These are phyloP conservation scores for Phymanthus crucifer DNA, from an alignment of 92 coral and sea anemone species.

Conservation along the genomic window DNA sequence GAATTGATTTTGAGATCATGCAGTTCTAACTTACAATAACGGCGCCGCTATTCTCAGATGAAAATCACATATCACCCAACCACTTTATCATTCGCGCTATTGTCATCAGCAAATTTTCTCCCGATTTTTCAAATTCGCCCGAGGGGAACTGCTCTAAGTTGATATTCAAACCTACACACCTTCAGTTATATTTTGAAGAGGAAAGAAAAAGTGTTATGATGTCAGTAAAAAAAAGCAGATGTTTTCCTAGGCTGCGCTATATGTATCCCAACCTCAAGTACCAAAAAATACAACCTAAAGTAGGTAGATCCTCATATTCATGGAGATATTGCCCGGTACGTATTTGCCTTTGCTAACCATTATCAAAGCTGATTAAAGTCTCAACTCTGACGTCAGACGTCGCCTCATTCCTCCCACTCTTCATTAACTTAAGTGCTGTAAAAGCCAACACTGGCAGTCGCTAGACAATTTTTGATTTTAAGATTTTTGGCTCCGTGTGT, in stretches of 20 bases:
- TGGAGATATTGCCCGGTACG: background rate
- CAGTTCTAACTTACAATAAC: background rate
- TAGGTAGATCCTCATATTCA: background rate
- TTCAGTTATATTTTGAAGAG: too few species aligned
- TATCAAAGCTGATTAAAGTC: background rate
- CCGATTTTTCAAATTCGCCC: background rate
- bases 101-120: background rate
- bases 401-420: background rate
- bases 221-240: background rate
- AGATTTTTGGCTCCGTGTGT: background rate
- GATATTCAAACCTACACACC: background rate
- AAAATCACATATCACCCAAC: background rate
- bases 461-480: background rate
- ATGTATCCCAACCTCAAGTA: background rate
- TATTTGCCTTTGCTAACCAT: background rate
- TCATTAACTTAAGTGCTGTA: background rate
- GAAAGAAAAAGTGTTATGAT: background rate
- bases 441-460: background rate
- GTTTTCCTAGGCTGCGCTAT: background rate
- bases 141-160: background rate
- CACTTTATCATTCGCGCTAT: background rate
- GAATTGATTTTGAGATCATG: too few species aligned
- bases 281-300: background rate
- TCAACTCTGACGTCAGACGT: background rate
- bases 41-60: background rate